Conservation (phyloP, 2,888 invertebrate species). For the Andricus quercusramuli region DNA sequence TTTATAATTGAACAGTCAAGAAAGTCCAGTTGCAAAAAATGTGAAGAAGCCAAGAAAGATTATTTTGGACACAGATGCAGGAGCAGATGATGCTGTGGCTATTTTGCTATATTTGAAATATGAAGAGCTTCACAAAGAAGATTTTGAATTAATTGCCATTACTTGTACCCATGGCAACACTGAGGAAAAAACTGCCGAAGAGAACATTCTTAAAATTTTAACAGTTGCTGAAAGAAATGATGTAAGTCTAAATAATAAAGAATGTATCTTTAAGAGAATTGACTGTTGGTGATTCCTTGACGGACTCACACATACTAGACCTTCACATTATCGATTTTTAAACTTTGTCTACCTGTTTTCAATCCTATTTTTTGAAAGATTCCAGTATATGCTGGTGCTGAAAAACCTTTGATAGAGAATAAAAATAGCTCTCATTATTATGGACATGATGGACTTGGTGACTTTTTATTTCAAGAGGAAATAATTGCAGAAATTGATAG, state of each 20-base stretch:
- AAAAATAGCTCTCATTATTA: slow-evolving; percentile 64
- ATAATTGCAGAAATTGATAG: slow-evolving; percentile 69
- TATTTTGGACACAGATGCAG: slow-evolving; percentile 80
- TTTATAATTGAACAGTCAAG: background rate
- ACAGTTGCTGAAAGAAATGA: slow-evolving; percentile 72
- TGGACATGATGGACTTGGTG: slow-evolving; percentile 80
- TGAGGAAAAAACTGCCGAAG: slow-evolving; percentile 77
- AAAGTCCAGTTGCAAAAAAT: background rate
- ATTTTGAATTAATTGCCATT: slow-evolving; percentile 79
- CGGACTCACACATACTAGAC: too few species aligned
- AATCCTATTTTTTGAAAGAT: slow-evolving; percentile 71
- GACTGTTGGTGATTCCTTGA: too few species aligned
- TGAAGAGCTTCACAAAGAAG: slow-evolving; percentile 55
- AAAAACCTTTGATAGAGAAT: slow-evolving; percentile 70
- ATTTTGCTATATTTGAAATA: slow-evolving; percentile 74
- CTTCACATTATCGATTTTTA: too few species aligned
- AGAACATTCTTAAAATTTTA: slow-evolving; percentile 80
- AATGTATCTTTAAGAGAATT: too few species aligned
- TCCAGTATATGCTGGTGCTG: slow-evolving; percentile 78
- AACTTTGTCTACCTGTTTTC: too few species aligned
- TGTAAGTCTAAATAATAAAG: slow-evolving; percentile 64
- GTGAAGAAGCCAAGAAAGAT: slow-evolving; percentile 58
- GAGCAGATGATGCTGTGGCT: slow-evolving; percentile 79
- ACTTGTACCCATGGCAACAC: slow-evolving; percentile 82
- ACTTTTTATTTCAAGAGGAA: slow-evolving; percentile 74